Evolutionary conservation across 2,113 vertebrate genomes (phyloP).

Genomic region (Muntiacus reevesi): DNA sequence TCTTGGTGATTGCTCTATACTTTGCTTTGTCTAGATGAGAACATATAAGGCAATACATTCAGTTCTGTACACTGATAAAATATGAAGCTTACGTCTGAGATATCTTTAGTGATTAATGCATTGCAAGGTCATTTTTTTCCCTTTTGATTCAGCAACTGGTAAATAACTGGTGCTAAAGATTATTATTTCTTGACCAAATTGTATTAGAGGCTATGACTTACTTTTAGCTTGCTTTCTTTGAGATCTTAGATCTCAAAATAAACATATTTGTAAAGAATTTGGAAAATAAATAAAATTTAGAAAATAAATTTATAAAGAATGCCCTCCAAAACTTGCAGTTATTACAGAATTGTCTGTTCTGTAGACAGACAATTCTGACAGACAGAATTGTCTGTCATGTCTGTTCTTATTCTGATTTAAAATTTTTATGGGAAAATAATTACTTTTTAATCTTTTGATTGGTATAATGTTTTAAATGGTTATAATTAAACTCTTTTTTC

Average conservation of each 20-base stretch:
- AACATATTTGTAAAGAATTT: background rate
- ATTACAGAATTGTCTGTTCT: background rate
- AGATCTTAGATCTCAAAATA: background rate
- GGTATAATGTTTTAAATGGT: background rate
- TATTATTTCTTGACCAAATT: background rate
- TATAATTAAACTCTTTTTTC: background rate
- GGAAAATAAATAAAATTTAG: background rate
- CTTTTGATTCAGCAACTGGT: background rate
- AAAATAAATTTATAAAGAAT: background rate
- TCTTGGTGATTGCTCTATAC: background rate
- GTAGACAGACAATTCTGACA: too few species aligned
- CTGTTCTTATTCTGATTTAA: background rate
- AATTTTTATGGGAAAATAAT: background rate
- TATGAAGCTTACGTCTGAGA: conserved; percentile 17
- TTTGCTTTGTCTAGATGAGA: conserved; percentile 51
- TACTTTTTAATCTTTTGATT: background rate
- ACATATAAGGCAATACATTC: background rate
- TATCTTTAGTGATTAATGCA: conserved; percentile 46
- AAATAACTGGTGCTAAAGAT: background rate
- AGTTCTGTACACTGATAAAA: conserved; percentile 18
- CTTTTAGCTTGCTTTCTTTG: background rate
- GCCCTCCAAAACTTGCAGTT: background rate
- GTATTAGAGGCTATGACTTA: background rate
- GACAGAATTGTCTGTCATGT: background rate
- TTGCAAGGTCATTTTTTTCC: background rate